Evolutionary conservation across 2,113 vertebrate species (phyloP).

Genomic region (Plectropomus leopardus): DNA sequence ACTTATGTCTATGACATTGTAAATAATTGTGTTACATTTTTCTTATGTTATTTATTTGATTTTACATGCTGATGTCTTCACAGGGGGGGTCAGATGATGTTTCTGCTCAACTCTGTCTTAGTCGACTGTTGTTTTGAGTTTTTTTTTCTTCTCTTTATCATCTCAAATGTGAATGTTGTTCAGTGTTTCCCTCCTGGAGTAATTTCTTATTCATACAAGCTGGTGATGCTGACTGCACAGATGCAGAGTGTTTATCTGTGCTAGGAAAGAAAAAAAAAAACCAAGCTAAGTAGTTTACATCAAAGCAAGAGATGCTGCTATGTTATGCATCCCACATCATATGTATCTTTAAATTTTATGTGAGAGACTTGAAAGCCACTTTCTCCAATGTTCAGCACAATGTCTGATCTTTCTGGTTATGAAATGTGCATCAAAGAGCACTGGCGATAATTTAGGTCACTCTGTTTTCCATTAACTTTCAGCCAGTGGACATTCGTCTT

Average conservation of each 20-base stretch:
- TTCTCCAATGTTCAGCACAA: conserved; percentile 34
- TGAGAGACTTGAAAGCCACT: not conserved
- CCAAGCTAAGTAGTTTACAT: conserved; percentile 4
- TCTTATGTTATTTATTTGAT: too few relatives aligned
- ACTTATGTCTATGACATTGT: too few relatives aligned
- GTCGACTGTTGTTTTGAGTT: conserved; percentile 9
- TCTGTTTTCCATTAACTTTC: conserved; percentile 60
- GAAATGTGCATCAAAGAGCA: conserved; percentile 49
- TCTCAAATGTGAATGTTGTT: conserved; percentile 16
- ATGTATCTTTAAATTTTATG: conserved; percentile 28
- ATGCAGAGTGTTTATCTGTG: conserved; percentile 26
- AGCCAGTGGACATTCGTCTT: conserved; percentile 51
- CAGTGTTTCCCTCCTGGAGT: conserved; percentile 17
- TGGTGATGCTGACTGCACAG: conserved; percentile 40
- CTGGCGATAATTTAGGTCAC: conserved; percentile 58
- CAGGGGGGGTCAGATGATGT: conserved; percentile 14
- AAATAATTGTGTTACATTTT: too few relatives aligned
- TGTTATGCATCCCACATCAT: conserved; percentile 41
- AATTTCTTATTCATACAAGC: conserved; percentile 42
- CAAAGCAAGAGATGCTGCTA: conserved; percentile 41
- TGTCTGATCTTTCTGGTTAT: conserved; percentile 47
- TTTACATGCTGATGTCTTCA: not conserved
- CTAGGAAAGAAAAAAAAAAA: not conserved
- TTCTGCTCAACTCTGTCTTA: conserved; percentile 6
- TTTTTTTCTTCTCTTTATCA: not conserved